phyloP scores from a whole-genome alignment of 2,888 invertebrate species.

The Platerodrilus igneus region DNA sequence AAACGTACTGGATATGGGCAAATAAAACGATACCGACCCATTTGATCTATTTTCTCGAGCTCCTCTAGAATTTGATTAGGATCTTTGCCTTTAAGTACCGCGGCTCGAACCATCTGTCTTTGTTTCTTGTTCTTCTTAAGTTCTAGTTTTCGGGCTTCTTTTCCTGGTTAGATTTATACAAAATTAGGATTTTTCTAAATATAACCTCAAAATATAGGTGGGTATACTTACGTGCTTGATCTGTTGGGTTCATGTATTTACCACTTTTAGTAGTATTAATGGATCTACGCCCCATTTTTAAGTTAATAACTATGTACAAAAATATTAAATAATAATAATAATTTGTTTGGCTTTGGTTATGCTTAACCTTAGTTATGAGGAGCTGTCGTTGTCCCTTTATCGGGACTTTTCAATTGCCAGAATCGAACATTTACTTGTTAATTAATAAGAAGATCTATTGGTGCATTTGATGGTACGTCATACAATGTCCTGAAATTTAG shows the following conservation, averaged over 20 bases:
- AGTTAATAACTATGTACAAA: too few species aligned
- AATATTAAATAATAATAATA: too few species aligned
- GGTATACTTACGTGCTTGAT: slow-evolving; percentile 87
- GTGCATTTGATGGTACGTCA: too few species aligned
- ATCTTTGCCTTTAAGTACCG: slow-evolving; percentile 97
- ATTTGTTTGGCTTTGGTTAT: too few species aligned
- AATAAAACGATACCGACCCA: slow-evolving; percentile 66
- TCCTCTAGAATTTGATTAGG: slow-evolving; percentile 91
- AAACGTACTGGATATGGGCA: too few species aligned
- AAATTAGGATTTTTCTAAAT: slow-evolving; percentile 1
- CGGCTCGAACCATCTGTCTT: slow-evolving; percentile 90
- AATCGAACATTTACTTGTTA: too few species aligned
- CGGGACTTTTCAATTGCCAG: too few species aligned
- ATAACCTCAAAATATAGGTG: slow-evolving; percentile 7
- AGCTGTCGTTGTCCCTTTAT: too few species aligned
- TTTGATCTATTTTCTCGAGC: slow-evolving; percentile 96
- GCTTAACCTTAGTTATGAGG: too few species aligned
- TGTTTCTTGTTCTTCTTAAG: slow-evolving; percentile 98
- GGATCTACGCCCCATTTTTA: slow-evolving; percentile 88
- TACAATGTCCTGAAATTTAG: too few species aligned
- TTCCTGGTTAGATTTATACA: slow-evolving; percentile 57
- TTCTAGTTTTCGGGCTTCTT: slow-evolving; percentile 95
- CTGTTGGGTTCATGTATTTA: slow-evolving; percentile 99
- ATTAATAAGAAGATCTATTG: too few species aligned
- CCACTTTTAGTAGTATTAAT: slow-evolving; percentile 99